Conservation (phyloP, 2,888 invertebrate genomes). For the Hylaea fasciaria region DNA sequence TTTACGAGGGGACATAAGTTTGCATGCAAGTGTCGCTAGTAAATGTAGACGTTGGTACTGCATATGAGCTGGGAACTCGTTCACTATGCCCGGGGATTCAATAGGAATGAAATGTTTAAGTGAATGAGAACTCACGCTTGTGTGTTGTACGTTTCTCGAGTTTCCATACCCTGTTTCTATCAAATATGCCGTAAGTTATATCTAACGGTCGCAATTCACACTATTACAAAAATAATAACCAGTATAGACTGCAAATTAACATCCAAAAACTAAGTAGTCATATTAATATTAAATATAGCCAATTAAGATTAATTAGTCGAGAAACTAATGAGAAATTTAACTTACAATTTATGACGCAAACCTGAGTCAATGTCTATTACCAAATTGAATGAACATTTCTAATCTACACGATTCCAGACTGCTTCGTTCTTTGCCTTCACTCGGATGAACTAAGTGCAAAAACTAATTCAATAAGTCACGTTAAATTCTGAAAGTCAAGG, state of each 20-base stretch:
- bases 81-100: too few relatives aligned
- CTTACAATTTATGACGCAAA: slow-evolving; percentile 16
- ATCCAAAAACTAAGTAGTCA: too few relatives aligned
- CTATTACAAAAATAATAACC: too few relatives aligned
- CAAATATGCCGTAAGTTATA: too few relatives aligned
- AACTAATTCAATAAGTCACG: slow-evolving; percentile 24
- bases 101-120: too few relatives aligned
- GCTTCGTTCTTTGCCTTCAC: neutral
- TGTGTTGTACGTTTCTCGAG: too few relatives aligned
- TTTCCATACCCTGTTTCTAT: too few relatives aligned
- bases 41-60: slow-evolving; percentile 17
- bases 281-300: too few relatives aligned
- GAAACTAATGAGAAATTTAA: slow-evolving; percentile 14
- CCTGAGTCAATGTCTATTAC: slow-evolving; percentile 18
- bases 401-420: neutral
- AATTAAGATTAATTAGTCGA: neutral
- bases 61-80: slow-evolving; percentile 10
- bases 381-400: slow-evolving; percentile 18
- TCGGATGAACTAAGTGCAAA: slow-evolving; percentile 7
- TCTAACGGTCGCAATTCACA: too few relatives aligned
- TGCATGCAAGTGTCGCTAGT: slow-evolving; percentile 27
- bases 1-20: slow-evolving; percentile 31
- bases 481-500: slow-evolving; percentile 7
- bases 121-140: too few relatives aligned
- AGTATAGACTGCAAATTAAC: too few relatives aligned